Base-by-base conservation (phyloP, 2,113 vertebrate genomes). In the Xiphorhynchus elegans region DNA sequence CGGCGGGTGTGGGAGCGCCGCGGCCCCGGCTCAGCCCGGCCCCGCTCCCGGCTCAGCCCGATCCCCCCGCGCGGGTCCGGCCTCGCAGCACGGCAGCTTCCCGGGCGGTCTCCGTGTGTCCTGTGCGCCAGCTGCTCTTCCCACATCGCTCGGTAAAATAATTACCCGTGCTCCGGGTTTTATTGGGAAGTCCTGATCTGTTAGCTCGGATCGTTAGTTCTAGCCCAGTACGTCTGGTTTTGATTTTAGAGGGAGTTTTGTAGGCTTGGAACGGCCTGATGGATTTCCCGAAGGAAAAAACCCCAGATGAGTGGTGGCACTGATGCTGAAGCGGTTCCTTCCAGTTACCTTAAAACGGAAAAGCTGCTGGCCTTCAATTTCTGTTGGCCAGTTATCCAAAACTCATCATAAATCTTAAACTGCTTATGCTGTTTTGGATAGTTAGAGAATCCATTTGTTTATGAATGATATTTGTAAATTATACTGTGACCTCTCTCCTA, bases 101-200 rank as follows among this genome's bases (percentile, higher is more conserved):
- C 40, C 24, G 16, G n/a, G 39, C 10, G n/a, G 13, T 25, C 9
- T 24, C 28, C 24, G 8, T 25, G 33, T 21, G 39, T 82, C 39
- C 39, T 29, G 9, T 10, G 52, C 40, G 24, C 13, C 60, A 6
- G 7, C 49, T 21, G 35, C 4, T 13, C 18, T 44, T 44, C 14
- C 13, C 44, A 0, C 40, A 42, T 11, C 28, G 7, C 11, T 11
- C 12, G 35, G 37, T 33, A 14, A 55, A 59, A 56, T 29, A 10
- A 19, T 37, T 11, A 17, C 5, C 6, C 1, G 13, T 24, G 46
- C 26, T 16, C 18, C 56, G 7, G 1, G 23, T 39, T 29, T 21
- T 47, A 23, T 29, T 29, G 17, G 35, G 3, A 29, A 13, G 24
- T 13, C 17, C 13, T 15, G 1, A 3, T 4, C 13, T 13, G 0